A percentile compares a stretch with the other conserved stretches of the same genome.
These are phyloP conservation scores for Typhlomys cinereus DNA, from an alignment of 2,113 vertebrate genomes.

Conservation along the genomic window DNA sequence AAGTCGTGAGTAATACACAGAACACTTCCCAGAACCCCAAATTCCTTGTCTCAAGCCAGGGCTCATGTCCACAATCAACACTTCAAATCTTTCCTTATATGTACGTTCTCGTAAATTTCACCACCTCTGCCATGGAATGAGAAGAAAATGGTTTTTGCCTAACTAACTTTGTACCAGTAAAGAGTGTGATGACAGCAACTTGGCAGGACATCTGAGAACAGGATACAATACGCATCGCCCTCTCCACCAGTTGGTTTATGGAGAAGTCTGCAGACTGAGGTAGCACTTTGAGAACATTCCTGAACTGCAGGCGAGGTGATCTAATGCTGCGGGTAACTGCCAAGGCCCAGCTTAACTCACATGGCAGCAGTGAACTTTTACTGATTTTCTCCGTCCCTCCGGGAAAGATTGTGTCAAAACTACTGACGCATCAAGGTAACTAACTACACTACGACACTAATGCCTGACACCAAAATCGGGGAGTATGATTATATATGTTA, in stretches of 20 bases:
- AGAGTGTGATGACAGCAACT: slow-evolving; percentile 55
- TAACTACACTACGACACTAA: slow-evolving; percentile 39
- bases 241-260: slow-evolving; percentile 11
- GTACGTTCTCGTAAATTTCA: slow-evolving; percentile 55
- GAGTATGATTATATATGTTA: background rate
- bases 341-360: slow-evolving; percentile 40
- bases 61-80: slow-evolving; percentile 45
- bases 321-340: slow-evolving; percentile 28
- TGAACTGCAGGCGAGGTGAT: slow-evolving; percentile 57
- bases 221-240: slow-evolving; percentile 25
- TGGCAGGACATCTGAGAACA: slow-evolving; percentile 59
- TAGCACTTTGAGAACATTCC: slow-evolving; percentile 49
- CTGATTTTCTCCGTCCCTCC: slow-evolving; percentile 48
- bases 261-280: slow-evolving; percentile 31
- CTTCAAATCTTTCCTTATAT: slow-evolving; percentile 48
- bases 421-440: slow-evolving; percentile 55
- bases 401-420: slow-evolving; percentile 46
- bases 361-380: slow-evolving; percentile 62
- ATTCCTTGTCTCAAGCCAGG: slow-evolving; percentile 31
- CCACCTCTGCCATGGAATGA: slow-evolving; percentile 30
- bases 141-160: slow-evolving; percentile 67
- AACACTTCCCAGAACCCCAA: background rate
- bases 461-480: slow-evolving; percentile 44
- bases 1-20: background rate
- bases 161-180: slow-evolving; percentile 68